These are phyloP conservation scores for Diorhabda carinulata DNA, from an alignment of 1,140 invertebrate genomes.

Conservation along the genomic window DNA sequence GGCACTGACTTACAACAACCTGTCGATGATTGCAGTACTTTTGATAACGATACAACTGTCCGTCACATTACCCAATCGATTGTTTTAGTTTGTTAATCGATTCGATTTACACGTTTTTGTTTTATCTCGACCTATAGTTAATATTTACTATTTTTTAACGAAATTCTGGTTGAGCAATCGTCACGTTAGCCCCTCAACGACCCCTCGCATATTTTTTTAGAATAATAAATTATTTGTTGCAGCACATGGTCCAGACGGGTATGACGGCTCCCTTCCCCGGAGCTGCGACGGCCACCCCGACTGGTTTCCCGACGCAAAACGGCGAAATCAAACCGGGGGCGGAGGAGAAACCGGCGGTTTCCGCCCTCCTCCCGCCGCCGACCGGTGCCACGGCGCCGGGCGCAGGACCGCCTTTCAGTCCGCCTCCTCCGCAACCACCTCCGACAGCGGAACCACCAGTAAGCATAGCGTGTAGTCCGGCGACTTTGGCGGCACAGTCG, in stretches of 20 bases:
- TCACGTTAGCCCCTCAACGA: too few relatives aligned
- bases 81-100: too few relatives aligned
- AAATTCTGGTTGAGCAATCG: too few relatives aligned
- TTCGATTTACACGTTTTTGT: too few relatives aligned
- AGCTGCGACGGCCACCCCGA: constrained; percentile 73
- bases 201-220: too few relatives aligned
- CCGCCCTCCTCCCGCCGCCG: constrained; percentile 47
- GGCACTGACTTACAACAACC: too few relatives aligned
- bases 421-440: constrained; percentile 46
- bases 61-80: too few relatives aligned
- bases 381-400: constrained; percentile 49
- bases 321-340: constrained; percentile 57
- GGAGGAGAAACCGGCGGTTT: constrained; percentile 55
- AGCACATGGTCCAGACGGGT: constrained; percentile 94
- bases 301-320: constrained; percentile 68
- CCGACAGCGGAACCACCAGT: constrained; percentile 47
- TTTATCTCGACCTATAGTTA: too few relatives aligned
- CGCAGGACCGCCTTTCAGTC: constrained; percentile 48
- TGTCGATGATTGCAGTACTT: too few relatives aligned
- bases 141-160: too few relatives aligned
- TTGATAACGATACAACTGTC: too few relatives aligned
- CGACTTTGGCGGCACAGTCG: constrained; percentile 17
- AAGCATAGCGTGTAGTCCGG: constrained; percentile 35
- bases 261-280: constrained; percentile 67
- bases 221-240: constrained; percentile 49